Conservation (phyloP, 1,140 invertebrate species). For the Sogatella furcifera region DNA sequence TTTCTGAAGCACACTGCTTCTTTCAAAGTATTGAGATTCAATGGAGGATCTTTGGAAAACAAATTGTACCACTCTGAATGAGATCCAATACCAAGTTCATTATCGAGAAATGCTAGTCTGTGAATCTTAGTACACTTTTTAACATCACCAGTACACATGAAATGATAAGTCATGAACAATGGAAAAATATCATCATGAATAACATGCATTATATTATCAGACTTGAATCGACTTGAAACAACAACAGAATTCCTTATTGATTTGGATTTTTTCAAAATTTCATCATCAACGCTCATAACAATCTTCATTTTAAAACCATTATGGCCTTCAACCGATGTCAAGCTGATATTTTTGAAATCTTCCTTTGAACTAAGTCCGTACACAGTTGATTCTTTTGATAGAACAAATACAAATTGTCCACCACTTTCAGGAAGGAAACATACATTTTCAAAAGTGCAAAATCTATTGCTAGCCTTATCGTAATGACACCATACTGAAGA, state of each 20-base stretch:
- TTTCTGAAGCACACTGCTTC: slow-evolving; percentile 33
- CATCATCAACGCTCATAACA: neutral
- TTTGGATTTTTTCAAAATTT: neutral
- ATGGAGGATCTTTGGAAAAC: slow-evolving; percentile 17
- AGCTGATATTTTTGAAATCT: slow-evolving; percentile 18
- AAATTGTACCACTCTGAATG: slow-evolving; percentile 20
- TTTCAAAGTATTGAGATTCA: slow-evolving; percentile 10
- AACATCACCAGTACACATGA: slow-evolving; percentile 28
- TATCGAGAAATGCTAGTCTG: slow-evolving; percentile 21
- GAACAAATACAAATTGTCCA: slow-evolving; percentile 18
- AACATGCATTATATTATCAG: slow-evolving; percentile 46
- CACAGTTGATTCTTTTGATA: slow-evolving; percentile 17
- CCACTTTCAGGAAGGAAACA: slow-evolving; percentile 18
- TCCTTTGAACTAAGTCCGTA: slow-evolving; percentile 15
- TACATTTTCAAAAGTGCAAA: slow-evolving; percentile 22
- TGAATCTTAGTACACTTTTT: slow-evolving; percentile 17
- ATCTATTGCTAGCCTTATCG: slow-evolving; percentile 6
- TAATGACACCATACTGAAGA: slow-evolving; percentile 17
- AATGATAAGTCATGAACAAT: slow-evolving; percentile 32
- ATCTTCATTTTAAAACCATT: slow-evolving; percentile 18
- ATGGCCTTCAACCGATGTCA: slow-evolving; percentile 22
- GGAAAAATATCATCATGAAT: slow-evolving; percentile 46
- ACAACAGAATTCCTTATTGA: slow-evolving; percentile 8
- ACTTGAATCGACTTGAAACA: slow-evolving; percentile 36
- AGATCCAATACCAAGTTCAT: slow-evolving; percentile 9